These are phyloP conservation scores for Rambutsinella grinnellia DNA, from an alignment of 2,888 invertebrate genomes.

Conservation along the genomic window DNA sequence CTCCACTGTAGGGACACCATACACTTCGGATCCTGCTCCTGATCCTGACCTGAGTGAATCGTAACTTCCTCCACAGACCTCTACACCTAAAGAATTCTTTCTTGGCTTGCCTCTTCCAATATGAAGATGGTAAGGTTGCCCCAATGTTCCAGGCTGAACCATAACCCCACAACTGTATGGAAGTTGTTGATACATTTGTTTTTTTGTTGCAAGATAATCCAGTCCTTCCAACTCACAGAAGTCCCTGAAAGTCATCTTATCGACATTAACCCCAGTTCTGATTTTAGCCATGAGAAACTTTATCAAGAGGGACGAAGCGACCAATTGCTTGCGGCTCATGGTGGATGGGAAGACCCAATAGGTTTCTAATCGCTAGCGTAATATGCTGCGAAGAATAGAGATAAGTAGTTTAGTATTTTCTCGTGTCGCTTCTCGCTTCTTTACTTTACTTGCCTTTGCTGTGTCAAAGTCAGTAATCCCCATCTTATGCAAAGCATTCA, in stretches of 20 bases:
- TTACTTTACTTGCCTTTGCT: too few relatives aligned
- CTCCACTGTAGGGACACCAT: constrained; percentile 37
- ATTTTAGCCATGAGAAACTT: constrained; percentile 29
- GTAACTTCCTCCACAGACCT: background rate
- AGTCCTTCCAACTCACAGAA: constrained; percentile 33
- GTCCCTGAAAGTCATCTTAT: constrained; percentile 33
- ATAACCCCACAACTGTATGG: constrained; percentile 20
- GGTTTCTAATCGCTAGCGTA: constrained; percentile 30
- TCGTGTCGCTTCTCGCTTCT: too few relatives aligned
- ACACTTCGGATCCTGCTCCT: background rate
- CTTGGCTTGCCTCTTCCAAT: background rate
- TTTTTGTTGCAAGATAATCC: constrained; percentile 20
- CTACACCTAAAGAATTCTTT: background rate
- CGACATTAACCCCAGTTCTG: constrained; percentile 8
- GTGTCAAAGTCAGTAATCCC: constrained; percentile 46
- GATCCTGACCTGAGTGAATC: background rate
- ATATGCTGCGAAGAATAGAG: constrained; percentile 5
- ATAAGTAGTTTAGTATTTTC: too few relatives aligned
- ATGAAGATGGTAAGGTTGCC: constrained; percentile 25
- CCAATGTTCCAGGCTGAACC: constrained; percentile 4
- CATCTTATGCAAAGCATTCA: constrained; percentile 27
- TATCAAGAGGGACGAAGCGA: constrained; percentile 24
- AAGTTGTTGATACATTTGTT: constrained; percentile 8
- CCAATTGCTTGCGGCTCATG: constrained; percentile 28
- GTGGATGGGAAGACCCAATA: constrained; percentile 36